A percentile compares a stretch with the other conserved stretches of the same genome.
phyloP scores from a whole-genome alignment of 1,140 invertebrate species.

The Alviniconcha marisindica region DNA sequence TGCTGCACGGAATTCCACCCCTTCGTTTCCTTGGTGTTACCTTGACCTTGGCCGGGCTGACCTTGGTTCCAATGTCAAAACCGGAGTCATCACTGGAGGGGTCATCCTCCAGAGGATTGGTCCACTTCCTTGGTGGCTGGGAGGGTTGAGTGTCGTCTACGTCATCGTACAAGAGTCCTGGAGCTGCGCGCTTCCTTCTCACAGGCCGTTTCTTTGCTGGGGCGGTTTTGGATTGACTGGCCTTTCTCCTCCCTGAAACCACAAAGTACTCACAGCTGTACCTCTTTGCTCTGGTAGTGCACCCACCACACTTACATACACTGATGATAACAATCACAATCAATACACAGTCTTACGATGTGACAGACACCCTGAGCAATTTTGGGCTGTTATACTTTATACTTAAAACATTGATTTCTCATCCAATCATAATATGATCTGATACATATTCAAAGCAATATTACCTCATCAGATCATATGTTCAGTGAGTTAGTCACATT shows the following conservation, averaged over 20 bases:
- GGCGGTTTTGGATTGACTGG: neutral
- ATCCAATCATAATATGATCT: no score
- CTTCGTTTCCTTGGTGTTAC: neutral
- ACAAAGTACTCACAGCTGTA: neutral
- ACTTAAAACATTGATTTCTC: no score
- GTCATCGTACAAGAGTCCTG: neutral
- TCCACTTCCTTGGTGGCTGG: neutral
- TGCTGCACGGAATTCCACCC: neutral
- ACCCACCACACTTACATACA: no score
- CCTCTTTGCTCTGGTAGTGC: neutral
- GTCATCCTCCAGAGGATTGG: neutral
- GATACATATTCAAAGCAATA: no score
- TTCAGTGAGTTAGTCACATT: no score
- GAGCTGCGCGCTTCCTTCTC: neutral
- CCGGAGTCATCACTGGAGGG: neutral
- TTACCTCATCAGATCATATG: no score
- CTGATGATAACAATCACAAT: no score
- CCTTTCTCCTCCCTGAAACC: neutral
- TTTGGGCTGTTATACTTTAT: no score
- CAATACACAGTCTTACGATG: no score
- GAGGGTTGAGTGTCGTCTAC: slow-evolving; percentile 22
- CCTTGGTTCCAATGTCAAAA: neutral
- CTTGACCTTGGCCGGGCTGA: slow-evolving; percentile 3
- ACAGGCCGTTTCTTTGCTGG: neutral
- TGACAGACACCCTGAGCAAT: no score